Percentiles rank a stretch among this genome's conserved stretches.
These are phyloP conservation scores for Yponomeuta malinellus DNA, from an alignment of 2,888 invertebrate genomes.

Conservation along the genomic window DNA sequence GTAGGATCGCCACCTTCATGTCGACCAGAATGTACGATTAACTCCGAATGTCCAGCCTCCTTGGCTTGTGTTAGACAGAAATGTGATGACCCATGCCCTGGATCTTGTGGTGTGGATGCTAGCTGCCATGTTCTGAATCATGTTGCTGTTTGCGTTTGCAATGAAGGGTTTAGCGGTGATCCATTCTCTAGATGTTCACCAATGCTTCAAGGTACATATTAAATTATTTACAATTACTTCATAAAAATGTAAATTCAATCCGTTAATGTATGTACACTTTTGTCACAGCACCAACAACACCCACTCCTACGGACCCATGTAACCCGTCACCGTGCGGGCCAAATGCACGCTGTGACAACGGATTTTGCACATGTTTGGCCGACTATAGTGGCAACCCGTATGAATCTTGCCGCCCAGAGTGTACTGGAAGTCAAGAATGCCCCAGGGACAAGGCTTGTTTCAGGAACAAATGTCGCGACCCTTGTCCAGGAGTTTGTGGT, in stretches of 20 bases:
- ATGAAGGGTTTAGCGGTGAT: conserved; percentile 86
- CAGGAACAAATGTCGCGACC: conserved; percentile 83
- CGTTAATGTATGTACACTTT: not conserved
- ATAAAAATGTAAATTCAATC: too few relatives aligned
- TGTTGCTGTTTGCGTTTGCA: conserved; percentile 87
- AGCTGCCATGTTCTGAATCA: conserved; percentile 87
- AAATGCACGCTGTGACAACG: conserved; percentile 81
- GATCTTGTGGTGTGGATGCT: conserved; percentile 87
- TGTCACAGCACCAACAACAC: conserved; percentile 55
- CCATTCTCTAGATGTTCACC: conserved; percentile 84
- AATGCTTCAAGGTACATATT: conserved; percentile 60
- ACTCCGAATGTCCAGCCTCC: conserved; percentile 86
- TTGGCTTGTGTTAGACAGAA: conserved; percentile 86
- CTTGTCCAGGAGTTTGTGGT: conserved; percentile 85
- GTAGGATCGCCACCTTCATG: conserved; percentile 87
- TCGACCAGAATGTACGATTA: conserved; percentile 86
- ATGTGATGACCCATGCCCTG: conserved; percentile 89
- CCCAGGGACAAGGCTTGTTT: conserved; percentile 82
- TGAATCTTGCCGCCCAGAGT: conserved; percentile 83
- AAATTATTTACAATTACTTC: not conserved
- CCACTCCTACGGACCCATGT: conserved; percentile 74
- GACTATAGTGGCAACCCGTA: conserved; percentile 84
- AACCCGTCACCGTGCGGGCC: conserved; percentile 84
- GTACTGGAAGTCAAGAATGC: conserved; percentile 83
- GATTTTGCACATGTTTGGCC: conserved; percentile 80